A percentile compares a stretch with the other conserved stretches of the same genome.
phyloP scores from a whole-genome alignment of 2,888 invertebrate species.

The Lissonota sp. region DNA sequence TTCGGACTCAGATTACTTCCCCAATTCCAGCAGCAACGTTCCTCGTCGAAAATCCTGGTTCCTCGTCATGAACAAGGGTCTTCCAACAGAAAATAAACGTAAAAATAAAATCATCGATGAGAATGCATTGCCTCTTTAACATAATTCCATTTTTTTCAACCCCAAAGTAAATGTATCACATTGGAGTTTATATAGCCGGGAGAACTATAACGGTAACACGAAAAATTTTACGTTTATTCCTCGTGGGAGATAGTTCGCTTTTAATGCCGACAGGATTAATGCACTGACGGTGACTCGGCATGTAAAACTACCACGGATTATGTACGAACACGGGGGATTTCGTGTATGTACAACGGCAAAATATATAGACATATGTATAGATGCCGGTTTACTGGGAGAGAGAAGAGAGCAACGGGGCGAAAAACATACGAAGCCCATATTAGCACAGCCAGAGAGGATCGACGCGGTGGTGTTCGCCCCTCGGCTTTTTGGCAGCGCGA shows the following conservation, averaged over 20 bases:
- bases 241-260: conserved; percentile 8
- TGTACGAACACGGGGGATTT: conserved; percentile 60
- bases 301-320: conserved; percentile 62
- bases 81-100: too few species aligned
- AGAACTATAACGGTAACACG: neutral
- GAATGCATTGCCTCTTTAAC: too few species aligned
- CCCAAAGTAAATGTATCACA: too few species aligned
- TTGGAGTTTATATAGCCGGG: too few species aligned
- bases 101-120: too few species aligned
- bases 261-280: conserved; percentile 45
- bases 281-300: conserved; percentile 51
- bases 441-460: conserved; percentile 33
- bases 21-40: too few species aligned
- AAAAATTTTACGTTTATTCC: conserved; percentile 1
- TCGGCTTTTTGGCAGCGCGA: conserved; percentile 57
- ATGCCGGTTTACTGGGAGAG: neutral
- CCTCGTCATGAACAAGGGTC: too few species aligned
- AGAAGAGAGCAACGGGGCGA: conserved; percentile 37
- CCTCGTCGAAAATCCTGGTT: too few species aligned
- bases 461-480: conserved; percentile 48
- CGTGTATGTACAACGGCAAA: conserved; percentile 16
- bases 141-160: too few species aligned
- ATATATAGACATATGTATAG: neutral
- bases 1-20: too few species aligned
- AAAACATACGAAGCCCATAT: conserved; percentile 36